These are phyloP conservation scores for Garrulus glandarius DNA, from an alignment of 2,797 vertebrate species.

Conservation along the genomic window DNA sequence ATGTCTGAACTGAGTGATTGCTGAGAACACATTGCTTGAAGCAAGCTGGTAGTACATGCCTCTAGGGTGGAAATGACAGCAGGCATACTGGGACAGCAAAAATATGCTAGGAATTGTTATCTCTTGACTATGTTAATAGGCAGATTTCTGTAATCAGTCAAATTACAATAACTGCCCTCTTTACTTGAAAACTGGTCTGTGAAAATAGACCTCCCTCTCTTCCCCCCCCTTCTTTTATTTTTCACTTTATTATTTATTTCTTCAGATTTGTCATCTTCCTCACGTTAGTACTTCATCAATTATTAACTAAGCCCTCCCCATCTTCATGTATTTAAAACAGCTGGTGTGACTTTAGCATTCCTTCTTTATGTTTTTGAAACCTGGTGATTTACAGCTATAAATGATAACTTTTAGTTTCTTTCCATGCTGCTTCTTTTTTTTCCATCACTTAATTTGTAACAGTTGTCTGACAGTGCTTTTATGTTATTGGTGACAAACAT, in stretches of 20 bases:
- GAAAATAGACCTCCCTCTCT: neutral
- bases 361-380: neutral
- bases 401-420: neutral
- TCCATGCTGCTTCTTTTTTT: neutral
- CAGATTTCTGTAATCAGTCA: neutral
- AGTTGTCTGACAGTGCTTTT: neutral
- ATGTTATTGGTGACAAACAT: neutral
- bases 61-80: neutral
- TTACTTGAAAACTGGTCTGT: neutral
- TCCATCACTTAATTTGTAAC: slow-evolving; percentile 25
- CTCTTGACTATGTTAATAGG: neutral
- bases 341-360: neutral
- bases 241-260: neutral
- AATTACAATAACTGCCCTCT: neutral
- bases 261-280: neutral
- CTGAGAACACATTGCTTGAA: neutral
- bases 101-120: neutral
- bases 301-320: neutral
- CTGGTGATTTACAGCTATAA: neutral
- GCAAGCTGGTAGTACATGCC: neutral
- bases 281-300: neutral
- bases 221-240: rapidly evolving
- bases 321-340: slow-evolving; percentile 1
- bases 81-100: neutral
- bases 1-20: neutral